phyloP scores from a whole-genome alignment of 2,113 vertebrate genomes.

The Rattus norvegicus region DNA sequence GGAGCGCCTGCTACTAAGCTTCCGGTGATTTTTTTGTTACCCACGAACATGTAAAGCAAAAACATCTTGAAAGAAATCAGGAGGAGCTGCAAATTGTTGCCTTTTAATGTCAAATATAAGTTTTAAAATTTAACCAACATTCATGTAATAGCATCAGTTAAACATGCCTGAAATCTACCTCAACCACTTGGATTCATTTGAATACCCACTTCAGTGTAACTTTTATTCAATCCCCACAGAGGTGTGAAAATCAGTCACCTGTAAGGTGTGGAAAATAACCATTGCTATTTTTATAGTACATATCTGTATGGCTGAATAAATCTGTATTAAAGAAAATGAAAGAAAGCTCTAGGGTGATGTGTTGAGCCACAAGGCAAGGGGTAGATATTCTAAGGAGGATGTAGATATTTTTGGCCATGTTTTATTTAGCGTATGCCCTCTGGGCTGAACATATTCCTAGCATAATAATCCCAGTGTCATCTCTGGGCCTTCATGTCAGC shows the following conservation, averaged over 20 bases:
- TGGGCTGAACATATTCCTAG: constrained; percentile 65
- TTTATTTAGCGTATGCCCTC: constrained; percentile 56
- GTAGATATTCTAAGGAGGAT: constrained; percentile 2
- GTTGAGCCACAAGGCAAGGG: neutral
- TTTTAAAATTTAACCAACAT: constrained; percentile 18
- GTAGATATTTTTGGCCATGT: constrained; percentile 45
- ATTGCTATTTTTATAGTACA: constrained; percentile 20
- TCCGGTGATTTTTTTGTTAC: neutral
- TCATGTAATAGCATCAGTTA: neutral
- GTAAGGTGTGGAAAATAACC: constrained; percentile 50
- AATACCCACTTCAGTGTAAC: neutral
- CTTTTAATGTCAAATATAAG: constrained; percentile 26
- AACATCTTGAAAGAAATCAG: neutral
- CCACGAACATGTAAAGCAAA: neutral
- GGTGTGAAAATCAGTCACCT: neutral
- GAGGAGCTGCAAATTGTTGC: neutral
- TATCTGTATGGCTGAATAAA: neutral
- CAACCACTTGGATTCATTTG: neutral
- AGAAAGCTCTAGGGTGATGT: constrained; percentile 53
- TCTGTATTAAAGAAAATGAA: constrained; percentile 45
- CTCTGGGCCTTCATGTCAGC: neutral
- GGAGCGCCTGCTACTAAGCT: neutral
- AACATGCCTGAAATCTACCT: neutral
- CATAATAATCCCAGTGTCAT: constrained; percentile 71
- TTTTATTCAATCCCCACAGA: constrained; percentile 33